These are phyloP conservation scores for Nothura maculosa DNA, from an alignment of 2,797 vertebrate genomes.

Conservation along the genomic window DNA sequence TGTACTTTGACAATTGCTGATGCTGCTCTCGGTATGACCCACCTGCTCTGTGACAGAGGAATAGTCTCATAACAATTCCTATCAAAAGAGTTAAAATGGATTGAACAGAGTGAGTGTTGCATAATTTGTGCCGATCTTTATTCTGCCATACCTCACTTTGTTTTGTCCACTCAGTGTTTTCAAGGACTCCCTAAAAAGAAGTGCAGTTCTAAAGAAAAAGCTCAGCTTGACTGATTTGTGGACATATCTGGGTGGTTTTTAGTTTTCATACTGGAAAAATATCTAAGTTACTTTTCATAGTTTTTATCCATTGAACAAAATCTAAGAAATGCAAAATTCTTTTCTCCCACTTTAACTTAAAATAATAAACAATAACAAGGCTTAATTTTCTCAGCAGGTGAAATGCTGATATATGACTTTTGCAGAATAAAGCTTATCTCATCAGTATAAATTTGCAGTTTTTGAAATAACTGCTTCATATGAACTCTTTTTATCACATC, in stretches of 20 bases:
- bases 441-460: conserved; percentile 6
- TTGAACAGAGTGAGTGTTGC: neutral
- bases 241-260: neutral
- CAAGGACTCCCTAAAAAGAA: neutral
- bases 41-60: neutral
- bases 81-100: neutral
- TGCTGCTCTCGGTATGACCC: neutral
- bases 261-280: neutral
- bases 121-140: conserved; percentile 5
- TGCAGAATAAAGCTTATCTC: neutral
- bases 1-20: neutral
- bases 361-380: neutral
- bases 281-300: neutral
- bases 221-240: neutral
- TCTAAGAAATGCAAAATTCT: neutral
- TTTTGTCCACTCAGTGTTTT: neutral
- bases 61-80: neutral
- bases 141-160: neutral
- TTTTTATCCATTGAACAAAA: neutral
- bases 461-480: neutral
- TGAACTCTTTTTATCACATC: neutral
- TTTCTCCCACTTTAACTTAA: neutral
- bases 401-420: neutral
- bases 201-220: neutral
- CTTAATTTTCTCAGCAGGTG: neutral